Evolutionary conservation across 2,113 vertebrate genomes (phyloP).

Genomic region (Muntiacus reevesi): DNA sequence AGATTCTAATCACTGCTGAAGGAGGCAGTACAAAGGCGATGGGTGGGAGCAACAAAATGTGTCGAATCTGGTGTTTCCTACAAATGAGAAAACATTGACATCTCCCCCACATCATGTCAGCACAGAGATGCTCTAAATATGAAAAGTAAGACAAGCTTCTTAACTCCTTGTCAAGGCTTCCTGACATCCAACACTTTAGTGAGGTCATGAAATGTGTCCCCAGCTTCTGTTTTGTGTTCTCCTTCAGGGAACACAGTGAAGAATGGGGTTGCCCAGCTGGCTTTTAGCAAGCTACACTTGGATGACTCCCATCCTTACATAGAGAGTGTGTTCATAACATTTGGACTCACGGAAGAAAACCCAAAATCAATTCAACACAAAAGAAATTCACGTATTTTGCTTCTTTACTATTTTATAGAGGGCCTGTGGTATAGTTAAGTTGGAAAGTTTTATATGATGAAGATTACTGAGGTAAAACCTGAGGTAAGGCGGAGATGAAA

Average conservation of each 20-base stretch:
- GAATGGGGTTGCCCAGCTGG: conserved; percentile 63
- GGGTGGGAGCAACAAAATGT: background rate
- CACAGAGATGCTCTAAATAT: background rate
- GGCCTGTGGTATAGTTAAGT: conserved; percentile 44
- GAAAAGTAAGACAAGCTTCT: conserved; percentile 51
- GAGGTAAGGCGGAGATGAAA: conserved; percentile 77
- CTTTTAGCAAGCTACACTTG: conserved; percentile 69
- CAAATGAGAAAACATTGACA: background rate
- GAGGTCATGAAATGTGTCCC: conserved; percentile 61
- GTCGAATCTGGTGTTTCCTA: background rate
- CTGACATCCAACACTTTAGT: conserved; percentile 31
- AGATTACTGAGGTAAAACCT: conserved; percentile 78
- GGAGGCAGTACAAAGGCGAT: background rate
- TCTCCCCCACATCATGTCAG: background rate
- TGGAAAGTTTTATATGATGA: conserved; percentile 77
- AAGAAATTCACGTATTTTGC: conserved; percentile 58
- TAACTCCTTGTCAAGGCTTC: conserved; percentile 36
- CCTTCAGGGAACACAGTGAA: conserved; percentile 57
- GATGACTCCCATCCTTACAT: conserved; percentile 58
- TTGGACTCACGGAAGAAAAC: conserved; percentile 70
- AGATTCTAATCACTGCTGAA: conserved; percentile 31
- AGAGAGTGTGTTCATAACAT: conserved; percentile 51
- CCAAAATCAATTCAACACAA: conserved; percentile 72
- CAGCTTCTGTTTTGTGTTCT: conserved; percentile 68
- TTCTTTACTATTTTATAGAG: conserved; percentile 41